A percentile compares a stretch with the other conserved stretches of the same genome.
These are phyloP conservation scores for Lutraria rhynchaena DNA, from an alignment of 1,140 invertebrate genomes.

Conservation along the genomic window DNA sequence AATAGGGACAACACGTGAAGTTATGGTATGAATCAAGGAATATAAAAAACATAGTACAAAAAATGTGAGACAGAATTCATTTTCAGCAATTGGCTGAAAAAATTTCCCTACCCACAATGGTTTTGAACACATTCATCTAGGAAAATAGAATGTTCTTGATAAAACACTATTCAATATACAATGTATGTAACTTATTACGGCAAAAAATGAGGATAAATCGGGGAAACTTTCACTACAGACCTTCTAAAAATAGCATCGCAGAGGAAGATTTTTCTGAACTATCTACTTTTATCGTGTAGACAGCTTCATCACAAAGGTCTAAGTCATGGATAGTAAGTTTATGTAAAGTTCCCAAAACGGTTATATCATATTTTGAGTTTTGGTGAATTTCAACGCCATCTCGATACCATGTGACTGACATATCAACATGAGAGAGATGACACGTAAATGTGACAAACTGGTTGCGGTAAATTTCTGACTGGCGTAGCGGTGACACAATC, in stretches of 20 bases:
- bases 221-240: conserved; percentile 51
- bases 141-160: too few relatives aligned
- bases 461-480: conserved; percentile 94
- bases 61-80: too few relatives aligned
- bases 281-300: conserved; percentile 70
- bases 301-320: conserved; percentile 67
- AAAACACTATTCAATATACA: too few relatives aligned
- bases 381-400: conserved; percentile 74
- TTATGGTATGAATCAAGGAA: too few relatives aligned
- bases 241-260: conserved; percentile 62
- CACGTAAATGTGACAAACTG: conserved; percentile 95
- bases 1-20: too few relatives aligned
- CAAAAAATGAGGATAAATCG: too few relatives aligned
- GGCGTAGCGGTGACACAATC: conserved; percentile 89
- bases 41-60: too few relatives aligned
- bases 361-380: conserved; percentile 66
- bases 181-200: too few relatives aligned
- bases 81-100: too few relatives aligned
- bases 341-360: conserved; percentile 65
- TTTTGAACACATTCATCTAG: too few relatives aligned
- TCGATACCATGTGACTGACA: conserved; percentile 86
- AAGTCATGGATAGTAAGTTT: conserved; percentile 70
- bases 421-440: conserved; percentile 95
- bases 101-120: too few relatives aligned
- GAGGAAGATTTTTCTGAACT: conserved; percentile 57